Evolutionary conservation across 2,888 invertebrate genomes (phyloP), one percentile per base, ranked within the genome.

Genomic region (Anticlea derivata): DNA sequence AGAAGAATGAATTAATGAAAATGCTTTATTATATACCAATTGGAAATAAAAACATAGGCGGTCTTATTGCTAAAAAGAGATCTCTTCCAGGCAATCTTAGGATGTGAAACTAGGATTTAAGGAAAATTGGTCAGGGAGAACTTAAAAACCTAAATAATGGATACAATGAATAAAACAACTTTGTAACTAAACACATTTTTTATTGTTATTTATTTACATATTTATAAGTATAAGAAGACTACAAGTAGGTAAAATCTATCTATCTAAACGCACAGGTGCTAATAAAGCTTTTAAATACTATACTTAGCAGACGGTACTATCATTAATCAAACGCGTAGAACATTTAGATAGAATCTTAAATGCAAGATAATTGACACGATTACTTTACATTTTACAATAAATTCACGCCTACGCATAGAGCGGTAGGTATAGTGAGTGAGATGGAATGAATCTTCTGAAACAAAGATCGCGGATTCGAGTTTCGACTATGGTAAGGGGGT

Each of bases 321-420:
- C 35, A 44, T 50, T 44, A 50, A 50, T 41, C 51, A 51, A 26
- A 46, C 43, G 38, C 53, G 40, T 35, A 45, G 47, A 55, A 51
- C 49, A 55, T 54, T 55, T 43, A 55, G 55, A 61, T 55, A 52
- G 45, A 55, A 61, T 56, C 57, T 58, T 55, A 60, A 58, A 58
- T 58, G 52, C 47, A 55, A 53, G 51, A 58, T 58, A 59, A 58
- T 61, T 57, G 57, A 68, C 65, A 57, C 58, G 61, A 60, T 64
- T 65, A 58, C 59, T 70, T 41, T 50, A 60, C 61, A 65, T 68
- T 72, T 71, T 67, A 67, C 63, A 68, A 69, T 71, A 73, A 68
- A 68, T 63, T 63, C 62, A 66, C 71, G 63, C 73, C 73, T 70
- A 72, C 72, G 60, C 65, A 30, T 34, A 37, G 20, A 47, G 7